phyloP scores from a whole-genome alignment of 2,888 invertebrate genomes.

The Harmothoe impar region DNA sequence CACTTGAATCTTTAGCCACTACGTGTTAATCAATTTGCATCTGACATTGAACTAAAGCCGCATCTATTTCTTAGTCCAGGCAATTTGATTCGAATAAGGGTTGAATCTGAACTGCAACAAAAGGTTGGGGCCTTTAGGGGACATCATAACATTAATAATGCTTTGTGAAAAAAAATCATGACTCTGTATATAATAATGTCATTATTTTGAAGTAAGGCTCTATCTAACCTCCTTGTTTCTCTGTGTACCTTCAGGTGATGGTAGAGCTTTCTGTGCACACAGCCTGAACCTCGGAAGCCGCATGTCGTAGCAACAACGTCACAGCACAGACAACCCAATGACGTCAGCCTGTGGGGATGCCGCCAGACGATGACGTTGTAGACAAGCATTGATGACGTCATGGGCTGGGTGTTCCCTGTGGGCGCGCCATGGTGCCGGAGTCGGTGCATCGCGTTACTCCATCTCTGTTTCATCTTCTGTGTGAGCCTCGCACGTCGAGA shows the following conservation, averaged over 20 bases:
- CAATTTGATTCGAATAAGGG: too few relatives aligned
- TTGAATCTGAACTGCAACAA: too few relatives aligned
- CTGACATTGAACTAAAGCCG: too few relatives aligned
- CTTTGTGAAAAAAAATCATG: too few relatives aligned
- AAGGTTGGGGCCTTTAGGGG: too few relatives aligned
- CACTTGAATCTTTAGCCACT: too few relatives aligned
- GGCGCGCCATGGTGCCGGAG: conserved; percentile 31
- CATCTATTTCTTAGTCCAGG: too few relatives aligned
- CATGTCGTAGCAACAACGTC: not conserved
- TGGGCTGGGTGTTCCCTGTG: conserved; percentile 26
- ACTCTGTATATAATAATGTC: too few relatives aligned
- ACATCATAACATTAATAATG: too few relatives aligned
- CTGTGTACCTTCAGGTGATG: not conserved
- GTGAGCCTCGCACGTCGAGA: conserved; percentile 60
- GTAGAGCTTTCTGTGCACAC: not conserved
- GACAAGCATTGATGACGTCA: conserved; percentile 53
- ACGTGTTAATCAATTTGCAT: too few relatives aligned
- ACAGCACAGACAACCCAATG: not conserved
- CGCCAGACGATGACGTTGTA: conserved; percentile 53
- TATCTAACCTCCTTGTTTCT: too few relatives aligned
- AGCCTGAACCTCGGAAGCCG: not conserved
- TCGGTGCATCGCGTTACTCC: conserved; percentile 19
- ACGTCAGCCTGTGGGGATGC: conserved; percentile 32
- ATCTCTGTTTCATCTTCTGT: conserved; percentile 45
- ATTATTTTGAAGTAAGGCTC: too few relatives aligned